Evolutionary conservation across 1,140 invertebrate genomes (phyloP).

Genomic region (Euwallacea fornicatus): DNA sequence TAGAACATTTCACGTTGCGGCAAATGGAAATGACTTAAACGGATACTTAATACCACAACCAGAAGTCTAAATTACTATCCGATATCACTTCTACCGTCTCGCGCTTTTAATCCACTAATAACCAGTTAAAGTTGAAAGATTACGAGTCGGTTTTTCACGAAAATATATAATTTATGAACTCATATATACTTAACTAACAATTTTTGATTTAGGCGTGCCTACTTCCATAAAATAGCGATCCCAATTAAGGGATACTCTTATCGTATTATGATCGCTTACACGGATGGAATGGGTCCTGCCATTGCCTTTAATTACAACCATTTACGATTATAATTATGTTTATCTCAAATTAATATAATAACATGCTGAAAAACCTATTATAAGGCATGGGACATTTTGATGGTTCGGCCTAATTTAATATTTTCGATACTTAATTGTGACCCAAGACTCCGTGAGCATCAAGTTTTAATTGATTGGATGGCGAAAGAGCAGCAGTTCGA

Average conservation of each 20-base stretch:
- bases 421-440: too few relatives aligned
- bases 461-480: too few relatives aligned
- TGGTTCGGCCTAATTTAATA: background rate
- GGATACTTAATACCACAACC: constrained; percentile 25
- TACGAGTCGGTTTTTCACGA: constrained; percentile 24
- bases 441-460: too few relatives aligned
- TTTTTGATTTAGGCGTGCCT: constrained; percentile 36
- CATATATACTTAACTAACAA: constrained; percentile 36
- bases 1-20: too few relatives aligned
- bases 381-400: background rate
- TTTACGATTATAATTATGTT: constrained; percentile 42
- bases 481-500: too few relatives aligned
- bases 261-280: constrained; percentile 40
- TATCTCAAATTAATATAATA: constrained; percentile 39
- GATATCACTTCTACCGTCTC: constrained; percentile 27
- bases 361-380: constrained; percentile 22
- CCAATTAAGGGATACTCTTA: constrained; percentile 40
- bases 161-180: constrained; percentile 36
- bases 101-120: constrained; percentile 36
- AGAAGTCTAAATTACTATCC: constrained; percentile 29
- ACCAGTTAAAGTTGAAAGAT: constrained; percentile 30
- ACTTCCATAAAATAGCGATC: constrained; percentile 39
- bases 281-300: constrained; percentile 27
- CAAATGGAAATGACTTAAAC: background rate
- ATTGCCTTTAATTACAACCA: constrained; percentile 40